Base-by-base conservation (phyloP, 2,113 vertebrate species). In the Lophura nycthemera region DNA sequence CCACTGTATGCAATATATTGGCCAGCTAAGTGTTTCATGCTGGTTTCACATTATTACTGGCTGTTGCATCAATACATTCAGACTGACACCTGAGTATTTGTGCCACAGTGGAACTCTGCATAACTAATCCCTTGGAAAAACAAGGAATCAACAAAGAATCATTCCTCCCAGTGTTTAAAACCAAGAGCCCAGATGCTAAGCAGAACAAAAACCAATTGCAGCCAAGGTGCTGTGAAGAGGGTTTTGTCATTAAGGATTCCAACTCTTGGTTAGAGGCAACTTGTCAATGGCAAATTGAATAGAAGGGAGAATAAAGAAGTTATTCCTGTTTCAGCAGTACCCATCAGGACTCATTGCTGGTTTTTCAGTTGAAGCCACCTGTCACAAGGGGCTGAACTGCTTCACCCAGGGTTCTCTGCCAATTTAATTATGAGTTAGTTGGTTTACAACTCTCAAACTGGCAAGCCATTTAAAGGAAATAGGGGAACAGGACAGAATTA, bases 51-150 rank as follows among this genome's bases (percentile, higher is more conserved):
- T 40, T 40, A 4, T n/a, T 57, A 4, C 43, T 65, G 64, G 29
- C 64, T 40, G 3, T 12, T 25, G 72, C 48, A 52, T 2, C 0
- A 76, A 27, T 3, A 8, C 65, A 14, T 67, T 45, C 86, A 50
- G 65, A 21, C 25, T 20, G 54, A 59, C 45, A 27, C 5, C 30
- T n/a, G 4, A 0, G 2, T 36, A 15, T 6, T 40, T 2, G 2
- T 42, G 73, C 20, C 25, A 2, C 0, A 1, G 40, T 19, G 25
- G 75, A 72, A 43, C 71, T 24, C 34, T 8, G 22, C 34, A 3
- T 40, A 32, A 57, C 25, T 54, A 24, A 48, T 36, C 45, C 69
- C 36, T 54, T 83, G 32, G 71, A 50, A 88, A 81, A 74, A 78
- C 3, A n/a, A 63, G 45, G 50, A 48, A 77, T 66, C 3, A 0